Conservation (phyloP, 2,888 invertebrate species). For the Nomada ferruginata region DNA sequence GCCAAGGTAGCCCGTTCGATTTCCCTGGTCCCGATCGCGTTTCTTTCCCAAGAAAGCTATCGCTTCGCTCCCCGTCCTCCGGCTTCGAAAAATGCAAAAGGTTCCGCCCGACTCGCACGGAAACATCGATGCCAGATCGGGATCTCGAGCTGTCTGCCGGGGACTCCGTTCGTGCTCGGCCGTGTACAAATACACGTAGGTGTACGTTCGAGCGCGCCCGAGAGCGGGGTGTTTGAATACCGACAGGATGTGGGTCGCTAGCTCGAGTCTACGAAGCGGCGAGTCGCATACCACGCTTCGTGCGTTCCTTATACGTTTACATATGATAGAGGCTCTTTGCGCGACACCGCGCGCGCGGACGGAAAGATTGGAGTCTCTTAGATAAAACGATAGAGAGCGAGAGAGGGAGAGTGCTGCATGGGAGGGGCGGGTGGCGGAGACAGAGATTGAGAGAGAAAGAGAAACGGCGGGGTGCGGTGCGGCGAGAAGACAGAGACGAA, state of each 20-base stretch:
- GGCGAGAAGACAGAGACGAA: not conserved
- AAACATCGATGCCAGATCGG: not conserved
- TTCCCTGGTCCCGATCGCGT: too few relatives aligned
- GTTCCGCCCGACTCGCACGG: not conserved
- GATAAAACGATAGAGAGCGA: not conserved
- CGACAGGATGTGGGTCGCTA: conserved; percentile 79
- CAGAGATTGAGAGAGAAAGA: conserved; percentile 10
- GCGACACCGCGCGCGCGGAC: conserved; percentile 56
- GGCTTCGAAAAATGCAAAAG: too few relatives aligned
- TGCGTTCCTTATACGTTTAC: conserved; percentile 71
- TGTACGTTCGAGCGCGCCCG: conserved; percentile 46
- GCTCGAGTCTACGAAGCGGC: conserved; percentile 73
- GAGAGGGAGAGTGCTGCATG: not conserved
- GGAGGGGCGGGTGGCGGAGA: not conserved
- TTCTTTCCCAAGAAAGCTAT: too few relatives aligned
- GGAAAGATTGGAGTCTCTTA: conserved; percentile 31
- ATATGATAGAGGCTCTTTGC: conserved; percentile 67
- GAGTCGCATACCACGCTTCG: conserved; percentile 71
- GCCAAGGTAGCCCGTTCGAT: too few relatives aligned
- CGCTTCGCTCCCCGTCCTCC: too few relatives aligned
- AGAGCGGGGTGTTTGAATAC: conserved; percentile 71
- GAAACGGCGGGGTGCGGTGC: not conserved
- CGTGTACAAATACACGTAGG: conserved; percentile 38
- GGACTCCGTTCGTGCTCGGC: conserved; percentile 1
- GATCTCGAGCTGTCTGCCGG: not conserved